Percentiles rank a stretch among this genome's conserved stretches.
Conservation (phyloP, 2,113 vertebrate genomes). For the Sceloporus tristichus region DNA sequence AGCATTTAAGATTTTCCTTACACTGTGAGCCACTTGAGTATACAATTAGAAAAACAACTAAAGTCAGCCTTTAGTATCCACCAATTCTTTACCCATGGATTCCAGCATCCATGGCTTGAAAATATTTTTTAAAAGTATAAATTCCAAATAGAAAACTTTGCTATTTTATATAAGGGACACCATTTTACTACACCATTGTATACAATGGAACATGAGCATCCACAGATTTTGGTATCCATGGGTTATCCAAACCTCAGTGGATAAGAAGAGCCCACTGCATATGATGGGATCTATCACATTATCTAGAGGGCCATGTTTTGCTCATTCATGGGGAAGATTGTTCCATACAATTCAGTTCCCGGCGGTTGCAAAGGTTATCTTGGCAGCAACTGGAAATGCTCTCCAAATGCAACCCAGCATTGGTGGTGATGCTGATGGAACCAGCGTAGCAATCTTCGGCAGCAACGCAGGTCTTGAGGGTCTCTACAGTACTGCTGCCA, state of each 20-base stretch:
- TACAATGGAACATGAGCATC: neutral
- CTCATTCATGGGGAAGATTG: neutral
- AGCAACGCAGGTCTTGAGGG: conserved; percentile 59
- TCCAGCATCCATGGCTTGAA: too few species aligned
- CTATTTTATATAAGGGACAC: too few species aligned
- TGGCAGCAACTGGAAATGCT: conserved; percentile 61
- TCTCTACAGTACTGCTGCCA: conserved; percentile 40
- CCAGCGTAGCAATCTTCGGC: conserved; percentile 42
- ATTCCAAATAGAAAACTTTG: too few species aligned
- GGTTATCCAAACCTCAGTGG: neutral
- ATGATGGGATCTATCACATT: too few species aligned
- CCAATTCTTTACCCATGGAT: too few species aligned
- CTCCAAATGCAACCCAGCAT: conserved; percentile 55
- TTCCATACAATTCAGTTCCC: conserved; percentile 33
- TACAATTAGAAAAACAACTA: neutral
- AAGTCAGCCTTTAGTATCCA: too few species aligned
- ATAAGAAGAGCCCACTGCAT: neutral
- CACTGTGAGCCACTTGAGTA: neutral
- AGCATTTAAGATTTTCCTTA: neutral
- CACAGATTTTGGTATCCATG: neutral
- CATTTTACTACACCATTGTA: neutral
- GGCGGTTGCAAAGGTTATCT: conserved; percentile 48
- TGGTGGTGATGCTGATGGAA: conserved; percentile 60
- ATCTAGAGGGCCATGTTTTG: too few species aligned
- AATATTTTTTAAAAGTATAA: too few species aligned